Evolutionary conservation across 2,797 vertebrate genomes (phyloP).

Genomic region (Neostethus bicornis): DNA sequence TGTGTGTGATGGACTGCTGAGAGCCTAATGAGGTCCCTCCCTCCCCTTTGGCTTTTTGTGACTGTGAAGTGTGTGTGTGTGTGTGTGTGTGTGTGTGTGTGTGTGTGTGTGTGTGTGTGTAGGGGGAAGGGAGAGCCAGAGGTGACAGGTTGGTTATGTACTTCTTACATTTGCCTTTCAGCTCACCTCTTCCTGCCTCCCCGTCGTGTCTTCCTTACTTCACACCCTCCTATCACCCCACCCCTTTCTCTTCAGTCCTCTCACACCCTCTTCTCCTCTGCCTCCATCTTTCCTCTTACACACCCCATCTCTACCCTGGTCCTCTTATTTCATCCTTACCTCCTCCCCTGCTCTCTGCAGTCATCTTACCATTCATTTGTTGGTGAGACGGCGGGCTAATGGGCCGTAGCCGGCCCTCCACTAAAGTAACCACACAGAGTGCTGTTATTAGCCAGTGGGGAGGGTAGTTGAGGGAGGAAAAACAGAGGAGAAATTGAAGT

Average conservation of each 20-base stretch:
- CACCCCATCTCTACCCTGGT: constrained; percentile 13
- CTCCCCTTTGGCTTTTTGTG: constrained; percentile 66
- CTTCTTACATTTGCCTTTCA: constrained; percentile 76
- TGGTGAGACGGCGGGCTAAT: constrained; percentile 74
- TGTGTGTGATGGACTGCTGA: constrained; percentile 76
- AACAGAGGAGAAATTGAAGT: constrained; percentile 10
- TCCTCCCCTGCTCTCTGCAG: constrained; percentile 61
- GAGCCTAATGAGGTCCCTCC: constrained; percentile 81
- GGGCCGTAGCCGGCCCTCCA: constrained; percentile 73
- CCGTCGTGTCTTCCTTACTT: constrained; percentile 24
- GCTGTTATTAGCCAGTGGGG: constrained; percentile 66
- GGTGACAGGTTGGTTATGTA: constrained; percentile 81
- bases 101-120: constrained; percentile 21
- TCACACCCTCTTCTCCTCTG: constrained; percentile 20
- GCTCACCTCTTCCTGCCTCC: constrained; percentile 48
- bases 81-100: constrained; percentile 22
- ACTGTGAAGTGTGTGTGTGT: constrained; percentile 40
- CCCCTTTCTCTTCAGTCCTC: constrained; percentile 25
- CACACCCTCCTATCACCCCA: constrained; percentile 29
- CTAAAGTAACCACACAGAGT: constrained; percentile 65
- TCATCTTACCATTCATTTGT: constrained; percentile 73
- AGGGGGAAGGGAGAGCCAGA: constrained; percentile 51
- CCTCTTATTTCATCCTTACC: constrained; percentile 22
- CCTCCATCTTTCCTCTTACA: constrained; percentile 20
- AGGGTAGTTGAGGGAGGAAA: constrained; percentile 30